Conservation (phyloP, 2,113 vertebrate genomes). For the Camelus bactrianus region DNA sequence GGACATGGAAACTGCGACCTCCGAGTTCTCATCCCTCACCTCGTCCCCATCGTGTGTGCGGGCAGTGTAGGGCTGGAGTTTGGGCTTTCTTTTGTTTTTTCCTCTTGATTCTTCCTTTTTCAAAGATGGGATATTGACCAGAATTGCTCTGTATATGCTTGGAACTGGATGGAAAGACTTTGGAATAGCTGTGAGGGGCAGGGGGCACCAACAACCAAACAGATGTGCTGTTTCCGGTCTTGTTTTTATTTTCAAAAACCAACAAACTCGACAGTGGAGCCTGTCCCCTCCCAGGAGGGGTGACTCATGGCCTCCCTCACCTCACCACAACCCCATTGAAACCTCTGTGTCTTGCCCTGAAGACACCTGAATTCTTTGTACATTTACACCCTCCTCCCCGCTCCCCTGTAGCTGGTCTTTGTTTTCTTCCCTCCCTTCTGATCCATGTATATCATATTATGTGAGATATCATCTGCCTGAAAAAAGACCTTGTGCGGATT, state of each 20-base stretch:
- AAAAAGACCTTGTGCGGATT: constrained; percentile 93
- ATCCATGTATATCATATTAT: constrained; percentile 94
- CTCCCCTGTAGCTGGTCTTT: constrained; percentile 93
- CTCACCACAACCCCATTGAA: constrained; percentile 37
- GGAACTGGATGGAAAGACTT: constrained; percentile 88
- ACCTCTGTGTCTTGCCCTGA: constrained; percentile 76
- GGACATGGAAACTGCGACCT: constrained; percentile 81
- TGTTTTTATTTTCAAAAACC: constrained; percentile 80
- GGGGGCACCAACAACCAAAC: constrained; percentile 59
- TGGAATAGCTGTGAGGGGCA: constrained; percentile 78
- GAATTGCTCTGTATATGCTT: constrained; percentile 85
- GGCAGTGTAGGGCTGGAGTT: constrained; percentile 54
- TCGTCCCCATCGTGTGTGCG: not conserved
- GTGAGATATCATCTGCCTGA: constrained; percentile 95
- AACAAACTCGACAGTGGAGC: constrained; percentile 33
- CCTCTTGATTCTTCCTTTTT: constrained; percentile 12
- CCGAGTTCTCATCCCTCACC: constrained; percentile 58
- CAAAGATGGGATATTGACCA: constrained; percentile 85
- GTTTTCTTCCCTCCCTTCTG: constrained; percentile 91
- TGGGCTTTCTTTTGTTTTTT: constrained; percentile 27
- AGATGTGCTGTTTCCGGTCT: constrained; percentile 63
- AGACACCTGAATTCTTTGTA: constrained; percentile 92
- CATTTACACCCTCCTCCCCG: constrained; percentile 85
- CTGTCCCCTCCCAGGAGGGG: constrained; percentile 66
- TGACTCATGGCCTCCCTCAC: constrained; percentile 46